Evolutionary conservation across 2,888 invertebrate genomes (phyloP), one percentile per base, ranked within the genome.

Genomic region (Papilio gigon): DNA sequence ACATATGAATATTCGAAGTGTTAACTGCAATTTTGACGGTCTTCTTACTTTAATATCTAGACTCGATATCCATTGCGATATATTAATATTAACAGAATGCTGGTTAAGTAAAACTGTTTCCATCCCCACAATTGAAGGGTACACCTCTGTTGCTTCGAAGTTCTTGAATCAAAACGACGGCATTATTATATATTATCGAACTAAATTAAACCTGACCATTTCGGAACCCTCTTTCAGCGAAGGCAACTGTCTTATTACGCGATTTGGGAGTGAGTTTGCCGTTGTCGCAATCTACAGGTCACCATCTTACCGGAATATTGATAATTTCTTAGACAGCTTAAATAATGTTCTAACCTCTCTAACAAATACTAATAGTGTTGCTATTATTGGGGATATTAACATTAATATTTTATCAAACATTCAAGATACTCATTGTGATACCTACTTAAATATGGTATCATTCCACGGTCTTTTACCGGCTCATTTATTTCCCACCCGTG

Each of bases 1-100:
- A 14, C 44, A 44, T n/a, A n/a, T 44, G n/a, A 44, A 17, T 44
- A 20, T 44, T 44, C 12, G 44, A 44, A 44, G 44, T 44, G n/a
- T 44, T 44, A 44, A 44, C n/a, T 44, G 44, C 44, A 44, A 44
- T 12, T 44, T 44, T 44, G 44, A 44, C 12, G n/a, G 44, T 44
- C 44, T 44, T 14, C 12, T n/a, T 44, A 44, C 4, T 44, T 44
- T 44, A 44, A 2, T 44, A 14, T n/a, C 44, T n/a, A 17, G 44
- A 12, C 44, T 44, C 2, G 17, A 44, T 44, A 44, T 44, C 6
- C 12, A 12, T n/a, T 44, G 44, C n/a, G 20, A 44, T 14, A 44
- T 44, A 44, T n/a, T 44, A n/a, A 44, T 44, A 44, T 14, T 35
- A 35, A 35, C 33, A 35, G 33, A 35, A 9, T 35, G 33, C 33